A percentile compares a stretch with the other conserved stretches of the same genome.
These are phyloP conservation scores for Champsocephalus esox DNA, from an alignment of 2,797 vertebrate genomes.

Conservation along the genomic window DNA sequence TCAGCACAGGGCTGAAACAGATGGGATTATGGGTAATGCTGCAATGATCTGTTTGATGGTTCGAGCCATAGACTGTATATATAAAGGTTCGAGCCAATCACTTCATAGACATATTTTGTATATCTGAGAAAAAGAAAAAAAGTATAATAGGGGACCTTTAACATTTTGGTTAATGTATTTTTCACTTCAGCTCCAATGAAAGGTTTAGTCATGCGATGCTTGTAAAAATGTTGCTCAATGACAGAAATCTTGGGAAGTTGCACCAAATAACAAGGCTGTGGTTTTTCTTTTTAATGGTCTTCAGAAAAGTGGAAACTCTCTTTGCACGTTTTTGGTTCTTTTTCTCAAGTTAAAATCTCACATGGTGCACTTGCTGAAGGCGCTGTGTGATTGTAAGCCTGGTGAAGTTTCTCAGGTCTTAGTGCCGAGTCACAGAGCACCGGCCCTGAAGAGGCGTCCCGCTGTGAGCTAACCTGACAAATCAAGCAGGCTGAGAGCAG, in stretches of 20 bases:
- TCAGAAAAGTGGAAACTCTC: conserved; percentile 40
- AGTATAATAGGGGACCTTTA: no score
- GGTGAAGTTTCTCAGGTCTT: conserved; percentile 49
- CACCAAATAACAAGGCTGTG: conserved; percentile 36
- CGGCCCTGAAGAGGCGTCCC: conserved; percentile 49
- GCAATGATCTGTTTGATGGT: no score
- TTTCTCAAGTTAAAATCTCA: conserved; percentile 32
- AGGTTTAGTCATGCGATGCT: conserved; percentile 45
- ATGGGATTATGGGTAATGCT: no score
- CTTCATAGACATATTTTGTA: no score
- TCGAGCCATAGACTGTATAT: no score
- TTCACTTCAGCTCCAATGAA: conserved; percentile 15
- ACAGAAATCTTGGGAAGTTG: conserved; percentile 43
- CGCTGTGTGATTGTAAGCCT: conserved; percentile 30
- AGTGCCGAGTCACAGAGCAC: conserved; percentile 63
- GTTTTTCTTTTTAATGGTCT: conserved; percentile 29
- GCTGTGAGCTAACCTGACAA: conserved; percentile 69
- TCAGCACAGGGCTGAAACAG: no score
- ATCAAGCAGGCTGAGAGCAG: conserved; percentile 64
- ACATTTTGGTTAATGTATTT: conserved; percentile 13
- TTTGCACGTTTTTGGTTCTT: conserved; percentile 26
- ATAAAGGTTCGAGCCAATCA: no score
- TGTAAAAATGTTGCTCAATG: conserved; percentile 52
- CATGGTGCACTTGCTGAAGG: background rate
- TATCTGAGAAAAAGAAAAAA: no score